Evolutionary conservation across 2,888 invertebrate genomes (phyloP).

Genomic region (Hyalella azteca): DNA sequence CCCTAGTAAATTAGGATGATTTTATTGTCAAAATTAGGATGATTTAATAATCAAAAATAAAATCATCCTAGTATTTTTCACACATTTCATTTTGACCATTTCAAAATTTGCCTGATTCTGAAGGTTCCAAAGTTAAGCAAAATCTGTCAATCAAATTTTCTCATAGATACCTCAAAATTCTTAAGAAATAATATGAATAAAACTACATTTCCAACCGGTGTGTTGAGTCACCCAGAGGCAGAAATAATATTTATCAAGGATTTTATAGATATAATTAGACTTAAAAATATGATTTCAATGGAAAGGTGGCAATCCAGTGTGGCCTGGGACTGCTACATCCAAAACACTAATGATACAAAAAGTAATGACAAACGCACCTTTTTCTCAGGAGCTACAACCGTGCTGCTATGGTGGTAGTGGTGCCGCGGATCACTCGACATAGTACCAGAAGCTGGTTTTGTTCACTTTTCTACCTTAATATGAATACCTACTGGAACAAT

Average conservation of each 20-base stretch:
- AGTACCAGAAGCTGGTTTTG: background rate
- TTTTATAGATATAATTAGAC: background rate
- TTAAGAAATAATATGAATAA: background rate
- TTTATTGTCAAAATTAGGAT: background rate
- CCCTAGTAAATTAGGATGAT: background rate
- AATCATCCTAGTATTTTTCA: background rate
- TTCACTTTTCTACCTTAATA: too few species aligned
- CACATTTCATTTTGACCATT: background rate
- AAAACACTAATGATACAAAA: background rate
- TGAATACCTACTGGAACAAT: too few species aligned
- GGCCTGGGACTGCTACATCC: background rate
- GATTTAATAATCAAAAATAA: background rate
- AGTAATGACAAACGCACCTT: background rate
- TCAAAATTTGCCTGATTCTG: background rate
- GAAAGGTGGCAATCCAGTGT: background rate
- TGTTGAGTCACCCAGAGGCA: background rate
- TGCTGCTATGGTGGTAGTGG: background rate
- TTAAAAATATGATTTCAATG: background rate
- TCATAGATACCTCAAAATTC: background rate
- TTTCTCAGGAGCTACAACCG: background rate
- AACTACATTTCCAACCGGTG: background rate
- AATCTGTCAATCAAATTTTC: background rate
- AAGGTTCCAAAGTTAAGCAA: background rate
- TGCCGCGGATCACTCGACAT: constrained; percentile 24
- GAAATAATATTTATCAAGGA: background rate